Percentiles rank a stretch among this genome's conserved stretches.
phyloP scores from a whole-genome alignment of 2,113 vertebrate species.

The Prolemur simus region DNA sequence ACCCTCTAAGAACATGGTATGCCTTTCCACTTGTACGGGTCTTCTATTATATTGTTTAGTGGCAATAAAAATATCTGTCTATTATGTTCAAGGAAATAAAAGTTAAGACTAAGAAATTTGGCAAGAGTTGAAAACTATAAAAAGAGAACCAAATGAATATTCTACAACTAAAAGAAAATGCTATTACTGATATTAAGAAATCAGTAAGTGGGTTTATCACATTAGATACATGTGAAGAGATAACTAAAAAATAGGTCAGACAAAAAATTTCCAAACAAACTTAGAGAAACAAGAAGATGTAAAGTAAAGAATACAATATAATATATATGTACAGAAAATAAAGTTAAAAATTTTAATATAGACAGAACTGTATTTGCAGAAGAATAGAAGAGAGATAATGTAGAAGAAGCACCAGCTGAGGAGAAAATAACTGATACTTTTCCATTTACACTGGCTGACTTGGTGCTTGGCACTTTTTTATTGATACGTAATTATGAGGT shows the following conservation, averaged over 20 bases:
- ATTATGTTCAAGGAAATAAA: background rate
- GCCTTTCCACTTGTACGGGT: background rate
- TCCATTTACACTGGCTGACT: background rate
- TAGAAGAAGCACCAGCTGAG: background rate
- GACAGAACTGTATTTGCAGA: background rate
- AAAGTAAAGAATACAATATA: background rate
- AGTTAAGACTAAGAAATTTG: background rate
- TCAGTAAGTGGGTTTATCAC: background rate
- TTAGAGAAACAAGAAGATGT: background rate
- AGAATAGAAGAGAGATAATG: background rate
- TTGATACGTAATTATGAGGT: background rate
- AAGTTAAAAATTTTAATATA: background rate
- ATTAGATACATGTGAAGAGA: background rate
- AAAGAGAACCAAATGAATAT: background rate
- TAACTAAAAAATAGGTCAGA: background rate
- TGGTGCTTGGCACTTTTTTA: background rate
- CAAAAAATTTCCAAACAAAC: background rate
- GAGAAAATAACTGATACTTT: background rate
- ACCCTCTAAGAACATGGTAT: background rate
- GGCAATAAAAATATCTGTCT: background rate
- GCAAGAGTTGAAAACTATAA: background rate
- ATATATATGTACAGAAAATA: background rate
- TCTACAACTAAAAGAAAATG: background rate
- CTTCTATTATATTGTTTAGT: background rate
- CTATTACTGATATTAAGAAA: background rate